Evolutionary conservation across 2,797 vertebrate species (phyloP).

Genomic region (Epinephelus coioides): DNA sequence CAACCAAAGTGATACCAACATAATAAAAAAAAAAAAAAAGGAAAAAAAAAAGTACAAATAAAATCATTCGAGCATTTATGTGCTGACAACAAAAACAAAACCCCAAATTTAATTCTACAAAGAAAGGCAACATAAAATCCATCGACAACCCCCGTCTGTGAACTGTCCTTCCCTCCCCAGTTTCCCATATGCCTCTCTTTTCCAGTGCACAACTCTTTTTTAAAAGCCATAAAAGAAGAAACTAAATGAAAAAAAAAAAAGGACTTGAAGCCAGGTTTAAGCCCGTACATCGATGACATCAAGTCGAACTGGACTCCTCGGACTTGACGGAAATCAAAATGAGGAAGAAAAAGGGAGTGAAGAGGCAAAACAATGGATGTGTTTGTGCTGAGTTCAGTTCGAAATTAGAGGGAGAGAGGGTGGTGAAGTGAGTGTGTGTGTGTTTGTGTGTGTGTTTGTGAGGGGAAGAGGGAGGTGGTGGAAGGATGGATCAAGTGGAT

Average conservation of each 20-base stretch:
- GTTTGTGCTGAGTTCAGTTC: conserved; percentile 72
- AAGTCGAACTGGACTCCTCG: conserved; percentile 68
- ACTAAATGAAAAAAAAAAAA: conserved; percentile 39
- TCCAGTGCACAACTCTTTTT: conserved; percentile 82
- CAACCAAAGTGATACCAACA: conserved; percentile 57
- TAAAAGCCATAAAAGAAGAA: conserved; percentile 66
- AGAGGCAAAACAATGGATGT: conserved; percentile 58
- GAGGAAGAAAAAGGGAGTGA: conserved; percentile 53
- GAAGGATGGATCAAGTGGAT: conserved; percentile 28
- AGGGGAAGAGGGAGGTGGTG: neutral
- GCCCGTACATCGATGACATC: conserved; percentile 49
- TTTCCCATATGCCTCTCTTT: conserved; percentile 60
- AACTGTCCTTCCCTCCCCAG: conserved; percentile 39
- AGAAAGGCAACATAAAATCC: conserved; percentile 78
- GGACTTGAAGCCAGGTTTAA: conserved; percentile 38
- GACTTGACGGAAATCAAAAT: conserved; percentile 28
- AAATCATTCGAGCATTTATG: conserved; percentile 57
- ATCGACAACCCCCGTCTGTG: conserved; percentile 24
- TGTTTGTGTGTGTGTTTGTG: conserved; percentile 25
- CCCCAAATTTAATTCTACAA: conserved; percentile 61
- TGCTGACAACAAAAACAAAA: conserved; percentile 64
- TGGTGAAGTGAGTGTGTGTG: conserved; percentile 7
- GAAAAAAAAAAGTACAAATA: conserved; percentile 37
- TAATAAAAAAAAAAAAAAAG: neutral
- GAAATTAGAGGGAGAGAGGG: conserved; percentile 20